Percentiles rank a stretch among this genome's conserved stretches.
phyloP scores from a whole-genome alignment of 2,888 invertebrate species.

The Leptopterna dolabrata region DNA sequence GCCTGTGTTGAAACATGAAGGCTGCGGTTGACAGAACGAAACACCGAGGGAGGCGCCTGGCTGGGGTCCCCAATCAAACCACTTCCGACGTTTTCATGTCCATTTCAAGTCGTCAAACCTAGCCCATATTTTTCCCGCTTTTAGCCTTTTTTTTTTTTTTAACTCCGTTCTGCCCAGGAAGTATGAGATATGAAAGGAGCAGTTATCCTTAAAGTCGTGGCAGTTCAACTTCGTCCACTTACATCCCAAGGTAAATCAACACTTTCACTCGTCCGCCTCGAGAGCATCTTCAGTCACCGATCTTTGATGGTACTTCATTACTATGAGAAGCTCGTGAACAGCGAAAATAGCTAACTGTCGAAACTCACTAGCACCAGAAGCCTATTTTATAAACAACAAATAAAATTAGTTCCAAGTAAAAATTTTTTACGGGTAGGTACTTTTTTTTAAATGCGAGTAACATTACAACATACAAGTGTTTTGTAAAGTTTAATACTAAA shows the following conservation, averaged over 20 bases:
- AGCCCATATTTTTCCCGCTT: background rate
- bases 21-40: no score
- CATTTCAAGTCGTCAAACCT: background rate
- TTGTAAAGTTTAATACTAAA: no score
- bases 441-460: no score
- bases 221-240: background rate
- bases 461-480: no score
- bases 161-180: background rate
- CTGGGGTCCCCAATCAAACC: background rate
- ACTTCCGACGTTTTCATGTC: background rate
- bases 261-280: slow-evolving; percentile 25
- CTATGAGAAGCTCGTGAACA: background rate
- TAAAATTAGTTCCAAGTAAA: no score
- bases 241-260: background rate
- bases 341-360: no score
- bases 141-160: no score
- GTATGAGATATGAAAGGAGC: background rate
- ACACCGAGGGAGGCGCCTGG: no score
- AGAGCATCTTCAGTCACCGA: background rate
- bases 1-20: no score
- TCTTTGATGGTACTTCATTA: background rate
- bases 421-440: no score
- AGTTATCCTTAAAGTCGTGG: background rate
- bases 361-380: no score
- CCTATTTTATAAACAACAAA: no score